These are phyloP conservation scores for Hippocampus comes DNA, from an alignment of 2,113 vertebrate genomes.

Conservation along the genomic window DNA sequence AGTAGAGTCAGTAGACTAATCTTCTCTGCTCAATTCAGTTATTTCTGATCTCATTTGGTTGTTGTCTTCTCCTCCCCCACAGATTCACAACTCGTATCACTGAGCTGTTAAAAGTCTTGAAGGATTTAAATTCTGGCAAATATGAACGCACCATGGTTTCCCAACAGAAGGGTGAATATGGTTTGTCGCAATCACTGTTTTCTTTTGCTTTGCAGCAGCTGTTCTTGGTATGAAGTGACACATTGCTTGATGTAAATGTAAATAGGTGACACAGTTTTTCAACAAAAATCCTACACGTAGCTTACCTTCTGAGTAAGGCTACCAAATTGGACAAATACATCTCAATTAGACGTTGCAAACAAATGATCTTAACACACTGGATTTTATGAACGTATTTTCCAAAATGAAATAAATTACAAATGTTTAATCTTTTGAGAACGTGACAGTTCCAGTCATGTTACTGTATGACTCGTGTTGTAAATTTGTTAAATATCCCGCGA, in stretches of 20 bases:
- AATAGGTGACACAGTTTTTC: too few species aligned
- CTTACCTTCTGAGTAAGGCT: not conserved
- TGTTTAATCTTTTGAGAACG: too few species aligned
- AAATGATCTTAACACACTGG: too few species aligned
- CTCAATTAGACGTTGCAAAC: not conserved
- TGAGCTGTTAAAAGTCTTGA: constrained; percentile 92
- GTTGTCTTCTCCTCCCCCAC: constrained; percentile 4
- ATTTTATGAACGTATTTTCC: too few species aligned
- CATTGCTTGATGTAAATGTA: not conserved
- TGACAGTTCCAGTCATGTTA: too few species aligned
- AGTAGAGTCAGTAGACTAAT: too few species aligned
- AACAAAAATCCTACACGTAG: too few species aligned
- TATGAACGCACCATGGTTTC: constrained; percentile 95
- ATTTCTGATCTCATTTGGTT: not conserved
- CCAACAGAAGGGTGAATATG: constrained; percentile 78
- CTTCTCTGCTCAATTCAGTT: not conserved
- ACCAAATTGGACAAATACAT: too few species aligned
- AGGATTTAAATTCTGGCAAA: constrained; percentile 89
- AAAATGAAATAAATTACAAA: too few species aligned
- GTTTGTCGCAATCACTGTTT: not conserved
- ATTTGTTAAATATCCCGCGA: too few species aligned
- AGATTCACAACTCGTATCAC: constrained; percentile 96
- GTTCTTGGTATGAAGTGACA: not conserved
- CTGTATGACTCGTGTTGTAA: too few species aligned
- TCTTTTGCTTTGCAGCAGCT: not conserved